Conservation (phyloP, 92 coral and sea anemone genomes). For the Epizoanthus scotinus region DNA sequence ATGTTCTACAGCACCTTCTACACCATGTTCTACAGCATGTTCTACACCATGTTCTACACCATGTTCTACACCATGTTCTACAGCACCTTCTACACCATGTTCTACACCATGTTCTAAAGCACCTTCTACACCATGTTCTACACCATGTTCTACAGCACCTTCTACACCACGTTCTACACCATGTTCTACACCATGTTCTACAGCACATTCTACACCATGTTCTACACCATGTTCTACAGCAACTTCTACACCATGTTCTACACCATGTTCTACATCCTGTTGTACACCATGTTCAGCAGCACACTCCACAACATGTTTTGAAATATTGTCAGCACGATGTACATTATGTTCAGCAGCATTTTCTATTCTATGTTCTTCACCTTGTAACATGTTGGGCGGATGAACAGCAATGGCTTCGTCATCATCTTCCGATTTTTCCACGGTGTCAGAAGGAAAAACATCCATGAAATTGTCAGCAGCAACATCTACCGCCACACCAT, state of each 20-base stretch:
- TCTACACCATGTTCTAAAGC: constrained; percentile 2
- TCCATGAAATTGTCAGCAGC: constrained; percentile 20
- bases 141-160: neutral
- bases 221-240: neutral
- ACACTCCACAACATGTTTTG: neutral
- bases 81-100: neutral
- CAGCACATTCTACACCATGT: neutral
- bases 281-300: neutral
- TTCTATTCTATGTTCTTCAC: neutral
- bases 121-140: neutral
- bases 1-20: neutral
- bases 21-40: neutral
- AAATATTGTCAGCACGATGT: neutral
- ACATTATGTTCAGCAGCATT: neutral
- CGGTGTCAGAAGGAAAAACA: constrained; percentile 6
- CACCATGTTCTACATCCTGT: neutral
- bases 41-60: neutral
- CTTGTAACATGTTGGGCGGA: neutral
- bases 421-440: neutral
- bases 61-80: neutral
- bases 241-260: neutral
- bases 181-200: constrained; percentile 4
- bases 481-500: constrained; percentile 21
- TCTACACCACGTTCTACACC: neutral
- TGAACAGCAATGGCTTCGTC: neutral